These are phyloP conservation scores for Spilosoma lubricipeda DNA, from an alignment of 2,888 invertebrate species.

Conservation along the genomic window DNA sequence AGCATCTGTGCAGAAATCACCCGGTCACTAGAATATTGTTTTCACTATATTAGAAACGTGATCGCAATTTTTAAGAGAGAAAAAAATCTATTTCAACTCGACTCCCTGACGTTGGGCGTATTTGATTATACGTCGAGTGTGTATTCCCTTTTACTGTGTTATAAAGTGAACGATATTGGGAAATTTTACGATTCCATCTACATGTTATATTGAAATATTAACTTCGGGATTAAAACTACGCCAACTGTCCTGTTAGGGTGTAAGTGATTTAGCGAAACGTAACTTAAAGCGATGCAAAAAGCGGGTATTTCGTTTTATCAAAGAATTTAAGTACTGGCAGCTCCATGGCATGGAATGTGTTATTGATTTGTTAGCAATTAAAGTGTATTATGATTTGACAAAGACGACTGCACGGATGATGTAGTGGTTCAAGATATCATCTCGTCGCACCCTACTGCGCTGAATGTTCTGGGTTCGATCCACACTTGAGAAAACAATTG, in stretches of 20 bases:
- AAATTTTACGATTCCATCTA: constrained; percentile 77
- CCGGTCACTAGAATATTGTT: constrained; percentile 88
- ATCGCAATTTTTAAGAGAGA: constrained; percentile 86
- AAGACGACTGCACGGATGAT: no score
- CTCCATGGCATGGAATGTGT: not conserved
- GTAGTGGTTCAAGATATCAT: no score
- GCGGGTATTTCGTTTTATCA: not conserved
- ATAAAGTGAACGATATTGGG: constrained; percentile 80
- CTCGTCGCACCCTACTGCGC: no score
- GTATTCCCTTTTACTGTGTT: constrained; percentile 78
- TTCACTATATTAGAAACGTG: constrained; percentile 88
- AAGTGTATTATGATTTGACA: not conserved
- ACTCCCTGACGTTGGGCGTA: constrained; percentile 75
- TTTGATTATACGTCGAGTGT: constrained; percentile 81
- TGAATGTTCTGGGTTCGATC: no score
- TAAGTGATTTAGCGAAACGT: constrained; percentile 35
- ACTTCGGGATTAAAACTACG: constrained; percentile 66
- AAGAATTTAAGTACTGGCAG: not conserved
- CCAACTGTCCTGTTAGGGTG: constrained; percentile 8
- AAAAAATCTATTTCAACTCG: constrained; percentile 83
- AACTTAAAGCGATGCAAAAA: constrained; percentile 24
- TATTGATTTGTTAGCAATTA: not conserved
- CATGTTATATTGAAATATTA: constrained; percentile 79
- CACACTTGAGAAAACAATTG: no score
- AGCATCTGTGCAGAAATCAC: constrained; percentile 84